Base-by-base conservation (phyloP, 2,888 invertebrate genomes). In the Ametastegia equiseti region DNA sequence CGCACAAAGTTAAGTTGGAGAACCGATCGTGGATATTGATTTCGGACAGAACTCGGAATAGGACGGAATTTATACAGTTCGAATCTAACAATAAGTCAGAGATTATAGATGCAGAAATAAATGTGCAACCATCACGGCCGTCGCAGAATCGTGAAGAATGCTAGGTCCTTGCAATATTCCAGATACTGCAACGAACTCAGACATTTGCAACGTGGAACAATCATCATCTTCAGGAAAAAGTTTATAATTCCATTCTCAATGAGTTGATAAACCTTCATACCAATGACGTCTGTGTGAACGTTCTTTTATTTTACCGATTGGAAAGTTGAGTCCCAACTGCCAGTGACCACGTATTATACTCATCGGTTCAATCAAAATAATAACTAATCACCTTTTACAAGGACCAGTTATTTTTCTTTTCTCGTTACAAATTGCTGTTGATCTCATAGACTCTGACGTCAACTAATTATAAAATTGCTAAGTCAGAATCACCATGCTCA, bases 81-180 rank as follows among this genome's bases (percentile, higher is more conserved):
- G 30, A 60, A 60, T 30, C 30, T 36, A n/a, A n/a, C n/a, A n/a
- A n/a, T 39, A 67, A 67, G 65, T 19, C 39, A 9, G 23, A 67
- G 39, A 67, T 67, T 36, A 67, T 19, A n/a, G n/a, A 39, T 67
- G 65, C 65, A 19, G 39, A 30, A 60, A 60, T 60, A 30, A 30
- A 60, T 15, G 30, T 67, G 39, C 65, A 67, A 19, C 19, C 65
- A 5, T 67, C n/a, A 39, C 36, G 36, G 9, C 39, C 54, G 13
- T 19, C n/a, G 19, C 13, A 60, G 30, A 60, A 60, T 60, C 3
- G 30, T 30, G 15, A 15, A 15, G 60, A 30, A 60, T 30, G 11
- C 30, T 30, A 30, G 15, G 30, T 30, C 15, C 5, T 30, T 5
- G 30, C 15, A 30, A 67, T 67, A 39, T 67, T 11, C 23, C 19